Evolutionary conservation across 1,140 invertebrate species (phyloP).

Genomic region (Apocrypta bakeri): DNA sequence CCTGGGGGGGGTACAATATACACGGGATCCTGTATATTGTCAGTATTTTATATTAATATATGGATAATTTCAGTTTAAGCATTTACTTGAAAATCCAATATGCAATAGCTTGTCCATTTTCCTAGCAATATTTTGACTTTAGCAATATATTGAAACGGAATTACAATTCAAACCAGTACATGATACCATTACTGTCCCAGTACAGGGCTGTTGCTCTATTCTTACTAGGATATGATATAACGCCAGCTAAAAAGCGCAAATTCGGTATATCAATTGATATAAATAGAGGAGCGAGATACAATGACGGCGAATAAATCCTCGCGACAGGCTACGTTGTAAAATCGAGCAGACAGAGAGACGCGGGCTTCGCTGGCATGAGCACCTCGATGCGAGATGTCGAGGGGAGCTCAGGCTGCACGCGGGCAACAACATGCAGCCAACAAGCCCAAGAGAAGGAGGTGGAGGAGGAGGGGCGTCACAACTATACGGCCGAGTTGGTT

Average conservation of each 20-base stretch:
- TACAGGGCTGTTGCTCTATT: too few relatives aligned
- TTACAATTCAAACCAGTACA: too few relatives aligned
- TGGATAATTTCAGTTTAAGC: too few relatives aligned
- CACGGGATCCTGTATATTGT: too few relatives aligned
- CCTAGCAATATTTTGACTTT: too few relatives aligned
- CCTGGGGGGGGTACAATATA: too few relatives aligned
- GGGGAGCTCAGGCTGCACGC: not conserved
- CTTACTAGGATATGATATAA: not conserved
- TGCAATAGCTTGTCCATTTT: too few relatives aligned
- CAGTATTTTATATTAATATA: too few relatives aligned
- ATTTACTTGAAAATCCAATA: too few relatives aligned
- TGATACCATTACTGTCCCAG: too few relatives aligned
- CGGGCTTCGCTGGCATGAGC: conserved; percentile 60
- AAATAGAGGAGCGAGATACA: not conserved
- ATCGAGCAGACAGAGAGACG: conserved; percentile 56
- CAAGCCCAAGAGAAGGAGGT: conserved; percentile 11
- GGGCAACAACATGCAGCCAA: conserved; percentile 16
- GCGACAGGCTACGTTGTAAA: conserved; percentile 9
- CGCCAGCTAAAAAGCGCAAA: not conserved
- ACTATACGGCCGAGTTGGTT: conserved; percentile 71
- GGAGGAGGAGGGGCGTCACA: conserved; percentile 51
- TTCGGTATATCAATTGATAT: conserved; percentile 28
- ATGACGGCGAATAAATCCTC: not conserved
- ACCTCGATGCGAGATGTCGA: conserved; percentile 48
- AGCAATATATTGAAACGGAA: too few relatives aligned